Base-by-base conservation (phyloP, 1,140 invertebrate genomes). In the Leptonema lineaticorne region DNA sequence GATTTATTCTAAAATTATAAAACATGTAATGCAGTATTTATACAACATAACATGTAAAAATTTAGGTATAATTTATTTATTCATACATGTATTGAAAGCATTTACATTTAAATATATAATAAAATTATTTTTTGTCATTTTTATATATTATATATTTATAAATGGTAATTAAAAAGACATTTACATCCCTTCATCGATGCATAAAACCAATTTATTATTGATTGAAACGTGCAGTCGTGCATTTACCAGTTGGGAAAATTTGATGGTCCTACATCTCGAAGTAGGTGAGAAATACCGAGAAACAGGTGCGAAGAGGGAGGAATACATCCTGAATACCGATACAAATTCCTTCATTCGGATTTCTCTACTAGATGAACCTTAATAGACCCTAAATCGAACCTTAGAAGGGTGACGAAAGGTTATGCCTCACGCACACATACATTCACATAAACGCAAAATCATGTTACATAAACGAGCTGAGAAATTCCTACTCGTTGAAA, bases 151-250 rank as follows among this genome's bases (percentile, higher is more conserved):
- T n/a, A n/a, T n/a, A n/a, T n/a, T n/a, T n/a, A n/a, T n/a, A n/a
- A n/a, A n/a, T n/a, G n/a, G n/a, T n/a, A n/a, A n/a, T n/a, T n/a
- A n/a, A n/a, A n/a, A n/a, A n/a, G n/a, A n/a, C n/a, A n/a, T n/a
- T n/a, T n/a, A n/a, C n/a, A n/a, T n/a, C n/a, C n/a, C n/a, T n/a
- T n/a, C n/a, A n/a, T n/a, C n/a, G n/a, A 45, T 28, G 30, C 63
- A 63, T 59, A 60, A 33, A 58, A 63, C 56, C 68, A 57, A 65
- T 63, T 67, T 70, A 26, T 27, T 53, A 70, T 67, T 70, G 69
- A 70, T 70, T 63, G 66, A 70, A 70, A 67, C 65, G 69, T 64
- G 69, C 69, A 70, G 41, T 37, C 69, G 69, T 70, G 69, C 69
- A 70, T 70, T 56, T 48, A 63, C 46, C n/a, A 56, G 48, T 63